These are phyloP conservation scores for Camelus dromedarius DNA, from an alignment of 2,113 vertebrate species.

Conservation along the genomic window DNA sequence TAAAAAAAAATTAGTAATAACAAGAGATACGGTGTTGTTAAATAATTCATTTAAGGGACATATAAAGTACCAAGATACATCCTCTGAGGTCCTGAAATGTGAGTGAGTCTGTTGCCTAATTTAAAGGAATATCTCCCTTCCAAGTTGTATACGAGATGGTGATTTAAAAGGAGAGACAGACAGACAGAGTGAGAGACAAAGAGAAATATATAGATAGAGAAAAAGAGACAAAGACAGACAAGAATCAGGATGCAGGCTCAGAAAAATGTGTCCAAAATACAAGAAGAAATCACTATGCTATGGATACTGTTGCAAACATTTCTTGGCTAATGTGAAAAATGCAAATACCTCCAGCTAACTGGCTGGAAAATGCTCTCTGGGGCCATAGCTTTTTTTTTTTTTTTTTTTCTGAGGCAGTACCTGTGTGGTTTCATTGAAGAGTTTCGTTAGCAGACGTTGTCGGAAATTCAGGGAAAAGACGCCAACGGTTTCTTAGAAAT, in stretches of 20 bases:
- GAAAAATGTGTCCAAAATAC: not conserved
- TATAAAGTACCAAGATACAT: not conserved
- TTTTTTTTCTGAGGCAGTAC: conserved; percentile 41
- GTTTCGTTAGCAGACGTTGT: conserved; percentile 10
- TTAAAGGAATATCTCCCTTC: not conserved
- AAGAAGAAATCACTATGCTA: not conserved
- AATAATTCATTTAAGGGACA: not conserved
- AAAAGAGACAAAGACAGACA: not conserved
- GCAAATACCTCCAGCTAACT: not conserved
- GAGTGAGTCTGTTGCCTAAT: not conserved
- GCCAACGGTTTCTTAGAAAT: conserved; percentile 76
- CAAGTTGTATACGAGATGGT: not conserved
- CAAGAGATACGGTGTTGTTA: not conserved
- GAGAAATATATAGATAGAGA: not conserved
- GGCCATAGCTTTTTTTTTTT: not conserved
- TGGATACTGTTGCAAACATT: conserved; percentile 12
- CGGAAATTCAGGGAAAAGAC: conserved; percentile 72
- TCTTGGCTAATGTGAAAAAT: conserved; percentile 58
- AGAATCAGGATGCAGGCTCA: not conserved
- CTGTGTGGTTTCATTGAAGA: conserved; percentile 59
- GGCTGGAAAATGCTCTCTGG: conserved; percentile 35
- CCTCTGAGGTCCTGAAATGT: not conserved
- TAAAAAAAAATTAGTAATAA: not conserved
- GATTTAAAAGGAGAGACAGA: not conserved
- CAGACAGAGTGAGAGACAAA: not conserved